Percentiles rank a stretch among this genome's conserved stretches.
These are phyloP conservation scores for Exephanes ischioxanthus DNA, from an alignment of 2,888 invertebrate species.

Conservation along the genomic window DNA sequence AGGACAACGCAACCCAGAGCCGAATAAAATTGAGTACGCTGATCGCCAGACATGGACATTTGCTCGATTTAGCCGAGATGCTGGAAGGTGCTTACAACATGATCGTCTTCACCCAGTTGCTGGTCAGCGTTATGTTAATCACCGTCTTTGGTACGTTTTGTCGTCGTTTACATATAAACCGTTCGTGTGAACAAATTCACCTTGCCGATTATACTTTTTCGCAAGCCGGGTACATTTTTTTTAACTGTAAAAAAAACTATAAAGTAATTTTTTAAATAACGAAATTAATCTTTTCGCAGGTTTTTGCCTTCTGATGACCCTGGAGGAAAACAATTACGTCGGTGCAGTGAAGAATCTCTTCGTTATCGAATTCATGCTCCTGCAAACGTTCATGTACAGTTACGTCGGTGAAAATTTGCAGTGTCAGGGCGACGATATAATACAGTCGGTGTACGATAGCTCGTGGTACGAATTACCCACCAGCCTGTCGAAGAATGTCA, in stretches of 20 bases:
- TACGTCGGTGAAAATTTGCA: slow-evolving; percentile 74
- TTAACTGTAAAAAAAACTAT: too few relatives aligned
- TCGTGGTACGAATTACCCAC: slow-evolving; percentile 74
- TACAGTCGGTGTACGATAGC: slow-evolving; percentile 71
- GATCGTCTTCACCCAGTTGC: slow-evolving; percentile 71
- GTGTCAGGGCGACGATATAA: slow-evolving; percentile 70
- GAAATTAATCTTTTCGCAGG: slow-evolving; percentile 60
- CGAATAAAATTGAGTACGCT: slow-evolving; percentile 55
- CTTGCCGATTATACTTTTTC: too few relatives aligned
- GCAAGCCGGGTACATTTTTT: too few relatives aligned
- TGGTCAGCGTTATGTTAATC: slow-evolving; percentile 69
- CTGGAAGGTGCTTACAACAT: slow-evolving; percentile 70
- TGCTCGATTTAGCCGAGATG: slow-evolving; percentile 65
- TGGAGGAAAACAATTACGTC: slow-evolving; percentile 63
- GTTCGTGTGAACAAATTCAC: not conserved
- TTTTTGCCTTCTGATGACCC: slow-evolving; percentile 70
- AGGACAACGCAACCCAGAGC: slow-evolving; percentile 35
- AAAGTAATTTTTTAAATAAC: not conserved
- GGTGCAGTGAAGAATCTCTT: slow-evolving; percentile 66
- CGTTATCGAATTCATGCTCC: slow-evolving; percentile 68
- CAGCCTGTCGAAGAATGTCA: slow-evolving; percentile 69
- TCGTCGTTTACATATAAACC: not conserved
- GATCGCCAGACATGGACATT: slow-evolving; percentile 68
- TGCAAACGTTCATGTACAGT: slow-evolving; percentile 73
- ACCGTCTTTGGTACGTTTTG: slow-evolving; percentile 68